Evolutionary conservation across 2,113 vertebrate genomes (phyloP), one percentile per base, ranked within the genome.

Genomic region (Myanophis thanlyinensis): DNA sequence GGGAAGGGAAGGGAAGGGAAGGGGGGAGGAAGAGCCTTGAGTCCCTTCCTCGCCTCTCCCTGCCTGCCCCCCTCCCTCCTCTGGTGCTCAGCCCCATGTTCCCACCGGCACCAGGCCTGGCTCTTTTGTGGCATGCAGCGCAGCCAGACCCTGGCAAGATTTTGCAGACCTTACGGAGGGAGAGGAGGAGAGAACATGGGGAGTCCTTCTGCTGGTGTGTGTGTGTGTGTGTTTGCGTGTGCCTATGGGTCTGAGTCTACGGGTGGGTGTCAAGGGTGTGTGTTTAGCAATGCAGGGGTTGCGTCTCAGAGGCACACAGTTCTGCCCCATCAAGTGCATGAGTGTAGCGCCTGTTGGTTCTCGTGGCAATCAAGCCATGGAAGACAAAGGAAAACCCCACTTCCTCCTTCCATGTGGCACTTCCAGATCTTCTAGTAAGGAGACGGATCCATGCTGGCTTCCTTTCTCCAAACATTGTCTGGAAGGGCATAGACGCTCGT

Each of bases 21-120:
- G 53, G 9, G 87, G 90, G 9, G 30, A 56, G 93, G 96, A 94
- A 95, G 96, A 96, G 94, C 93, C 97, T 95, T 92, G 94, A 96
- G 97, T 96, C 67, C 95, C 11, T 95, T 98, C 98, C 97, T 93
- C 51, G 0, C 35, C 73, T n/a, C 48, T 27, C 48, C 48, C 48
- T 51, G 48, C 25, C 80, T 35, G 20, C 91, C 44, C 49, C 20
- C 48, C 92, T 87, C 53, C 86, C 48, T 85, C 88, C 85, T 40
- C 92, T 67, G 62, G 86, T 30, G 3, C 91, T 97, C 90, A 96
- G 86, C 90, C 53, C 91, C 93, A 88, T 1, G 85, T 7, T 53
- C 88, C 87, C 8, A 85, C 92, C 89, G 40, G 2, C 0, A 90
- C 87, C 92, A 44, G 40, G 87, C 40, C 27, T 85, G n/a, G 84